Base-by-base conservation (phyloP, 2,888 invertebrate species). In the Periphyllus acericola region DNA sequence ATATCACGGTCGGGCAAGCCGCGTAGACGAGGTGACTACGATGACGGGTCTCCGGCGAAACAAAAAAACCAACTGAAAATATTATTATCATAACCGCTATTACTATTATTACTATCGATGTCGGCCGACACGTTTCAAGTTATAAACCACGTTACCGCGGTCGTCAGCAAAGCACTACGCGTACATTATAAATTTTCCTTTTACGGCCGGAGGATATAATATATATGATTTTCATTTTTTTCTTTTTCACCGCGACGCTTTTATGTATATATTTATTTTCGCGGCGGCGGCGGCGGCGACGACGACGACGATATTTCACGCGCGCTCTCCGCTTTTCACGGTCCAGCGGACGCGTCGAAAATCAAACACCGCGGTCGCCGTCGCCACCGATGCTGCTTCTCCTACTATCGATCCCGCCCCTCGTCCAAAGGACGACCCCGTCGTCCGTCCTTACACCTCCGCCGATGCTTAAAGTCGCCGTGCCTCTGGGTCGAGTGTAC, bases 1-100 rank as follows among this genome's bases (percentile, higher is more conserved):
- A 83, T 83, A 83, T 83, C 83, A 83, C 83, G 83, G 34, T 83
- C 60, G 74, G 74, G 21, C 74, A 25, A 25, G 71, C 29, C 32
- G 32, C 29, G 14, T 2, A 60, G 60, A 60, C 6, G 55, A 34
- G 72, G 52, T 55, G 78, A 19, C 32, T 60, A 11, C 55, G 60
- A 9, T 9, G 72, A 25, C 36, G 36, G 36, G 36, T 14, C 9
- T 32, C 34, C 21, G 74, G 5, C 11, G 25, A 60, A 55, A 79
- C 55, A 79, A 79, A 55, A 46, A 79, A 55, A 79, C 55, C 21
- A 60, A 25, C 25, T 36, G 36, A 66, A 66, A 80, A 21, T 34
- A 80, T 34, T 36, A 36, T 46, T 46, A 46, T 46, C 9, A 46
- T n/a, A n/a, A n/a, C n/a, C n/a, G n/a, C 11, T 46, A 46, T 46